phyloP scores from a whole-genome alignment of 1,140 invertebrate genomes.

The Pogonomyrmex barbatus region DNA sequence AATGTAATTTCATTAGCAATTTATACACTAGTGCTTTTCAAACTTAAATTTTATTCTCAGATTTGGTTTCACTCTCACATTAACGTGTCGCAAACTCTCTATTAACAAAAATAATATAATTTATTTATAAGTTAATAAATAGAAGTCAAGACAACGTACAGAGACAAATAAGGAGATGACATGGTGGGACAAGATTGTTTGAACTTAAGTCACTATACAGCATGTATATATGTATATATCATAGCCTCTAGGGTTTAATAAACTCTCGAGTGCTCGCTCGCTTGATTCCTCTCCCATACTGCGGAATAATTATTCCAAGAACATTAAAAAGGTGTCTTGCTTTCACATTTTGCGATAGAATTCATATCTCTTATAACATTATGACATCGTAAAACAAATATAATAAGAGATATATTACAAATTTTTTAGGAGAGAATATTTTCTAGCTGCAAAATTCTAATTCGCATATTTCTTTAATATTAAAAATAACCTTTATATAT shows the following conservation, averaged over 20 bases:
- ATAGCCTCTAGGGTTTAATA: constrained; percentile 65
- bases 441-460: background rate
- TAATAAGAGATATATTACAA: background rate
- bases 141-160: constrained; percentile 5
- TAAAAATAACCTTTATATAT: background rate
- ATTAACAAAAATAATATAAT: constrained; percentile 11
- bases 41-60: background rate
- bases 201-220: constrained; percentile 54
- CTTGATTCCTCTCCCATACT: constrained; percentile 50
- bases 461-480: background rate
- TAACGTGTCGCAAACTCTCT: background rate
- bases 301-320: constrained; percentile 68
- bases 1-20: background rate
- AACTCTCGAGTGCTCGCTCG: constrained; percentile 54
- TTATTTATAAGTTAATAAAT: background rate
- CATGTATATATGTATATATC: constrained; percentile 14
- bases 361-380: background rate
- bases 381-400: background rate
- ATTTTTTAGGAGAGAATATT: background rate
- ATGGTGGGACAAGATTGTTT: constrained; percentile 32
- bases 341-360: background rate
- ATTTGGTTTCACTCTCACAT: background rate
- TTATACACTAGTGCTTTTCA: background rate
- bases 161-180: constrained; percentile 2
- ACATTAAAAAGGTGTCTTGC: constrained; percentile 66